Evolutionary conservation across 2,113 vertebrate species (phyloP), one percentile per base, ranked within the genome.

Genomic region (Anser brachyrhynchus): DNA sequence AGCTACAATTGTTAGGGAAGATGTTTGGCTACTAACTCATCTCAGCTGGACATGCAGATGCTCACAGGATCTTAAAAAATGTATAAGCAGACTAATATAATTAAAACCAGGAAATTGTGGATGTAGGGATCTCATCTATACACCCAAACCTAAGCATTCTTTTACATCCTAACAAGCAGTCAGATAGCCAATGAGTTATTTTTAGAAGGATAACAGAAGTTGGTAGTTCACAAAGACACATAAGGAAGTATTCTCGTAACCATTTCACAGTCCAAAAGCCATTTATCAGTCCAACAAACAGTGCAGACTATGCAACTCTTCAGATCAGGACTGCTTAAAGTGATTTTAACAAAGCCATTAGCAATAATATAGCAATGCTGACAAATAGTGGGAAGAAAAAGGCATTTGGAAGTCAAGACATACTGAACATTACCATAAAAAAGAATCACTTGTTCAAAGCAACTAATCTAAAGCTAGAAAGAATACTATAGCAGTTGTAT

Each of bases 1-100:
- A 85, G 67, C 17, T 37, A 54, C 29, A 35, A 43, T 5, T n/a
- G 17, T 70, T 59, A 86, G 29, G 35, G 43, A 93, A 91, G 84
- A 95, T 62, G 10, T 55, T 93, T 54, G 51, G 22, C 46, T 55
- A 41, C 52, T 67, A 95, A 83, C n/a, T 73, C 43, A 49, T 62
- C 67, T 70, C 75, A 72, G 17, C 29, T 71, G 72, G 57, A 94
- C 69, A 83, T 94, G 93, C 76, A 96, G 37, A 77, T 71, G 69
- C 83, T 88, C 92, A 88, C 75, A 81, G 76, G 52, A 92, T 90
- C 69, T 93, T 88, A 58, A 91, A 92, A 96, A 95, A 94, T 84
- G 82, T 76, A 46, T n/a, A 93, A 71, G 78, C 83, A 75, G 55
- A 92, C 52, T 94, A 92, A 94, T 59, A 43, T 19, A 84, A 92